These are phyloP conservation scores for Aleiodes alternator DNA, from an alignment of 2,888 invertebrate genomes.

Conservation along the genomic window DNA sequence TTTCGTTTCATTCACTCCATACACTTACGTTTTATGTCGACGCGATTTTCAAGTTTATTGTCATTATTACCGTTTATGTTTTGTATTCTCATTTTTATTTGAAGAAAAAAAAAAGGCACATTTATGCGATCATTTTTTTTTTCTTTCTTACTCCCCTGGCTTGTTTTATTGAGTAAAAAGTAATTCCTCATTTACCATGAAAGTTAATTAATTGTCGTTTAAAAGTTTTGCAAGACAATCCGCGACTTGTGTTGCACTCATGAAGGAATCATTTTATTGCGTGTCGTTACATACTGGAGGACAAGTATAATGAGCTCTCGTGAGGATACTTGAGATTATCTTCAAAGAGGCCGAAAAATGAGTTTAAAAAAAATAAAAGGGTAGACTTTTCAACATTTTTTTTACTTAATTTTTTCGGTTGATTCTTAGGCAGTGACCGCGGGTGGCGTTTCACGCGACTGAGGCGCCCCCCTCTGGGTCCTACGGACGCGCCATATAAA, in stretches of 20 bases:
- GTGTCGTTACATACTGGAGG: constrained; percentile 66
- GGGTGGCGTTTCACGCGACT: constrained; percentile 48
- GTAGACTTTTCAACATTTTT: constrained; percentile 48
- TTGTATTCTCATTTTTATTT: constrained; percentile 9
- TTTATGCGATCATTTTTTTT: background rate
- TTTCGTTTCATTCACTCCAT: constrained; percentile 50
- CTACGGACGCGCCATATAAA: constrained; percentile 69
- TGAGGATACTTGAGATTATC: constrained; percentile 60
- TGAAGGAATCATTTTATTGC: constrained; percentile 62
- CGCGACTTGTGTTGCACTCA: constrained; percentile 52
- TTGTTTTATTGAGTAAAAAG: no score
- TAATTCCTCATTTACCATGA: background rate
- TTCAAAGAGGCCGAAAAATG: constrained; percentile 34
- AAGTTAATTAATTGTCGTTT: constrained; percentile 55
- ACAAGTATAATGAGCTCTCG: constrained; percentile 64
- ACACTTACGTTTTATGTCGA: constrained; percentile 53
- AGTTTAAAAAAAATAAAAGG: background rate
- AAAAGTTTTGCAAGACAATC: constrained; percentile 52
- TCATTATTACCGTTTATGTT: constrained; percentile 28
- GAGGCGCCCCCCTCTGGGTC: constrained; percentile 10
- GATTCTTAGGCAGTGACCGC: constrained; percentile 46
- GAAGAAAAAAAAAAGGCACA: background rate
- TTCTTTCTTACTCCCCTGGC: background rate
- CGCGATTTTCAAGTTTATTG: constrained; percentile 26
- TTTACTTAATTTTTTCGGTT: constrained; percentile 8